A percentile compares a stretch with the other conserved stretches of the same genome.
Conservation (phyloP, 2,113 vertebrate genomes). For the Brachirus orientalis region DNA sequence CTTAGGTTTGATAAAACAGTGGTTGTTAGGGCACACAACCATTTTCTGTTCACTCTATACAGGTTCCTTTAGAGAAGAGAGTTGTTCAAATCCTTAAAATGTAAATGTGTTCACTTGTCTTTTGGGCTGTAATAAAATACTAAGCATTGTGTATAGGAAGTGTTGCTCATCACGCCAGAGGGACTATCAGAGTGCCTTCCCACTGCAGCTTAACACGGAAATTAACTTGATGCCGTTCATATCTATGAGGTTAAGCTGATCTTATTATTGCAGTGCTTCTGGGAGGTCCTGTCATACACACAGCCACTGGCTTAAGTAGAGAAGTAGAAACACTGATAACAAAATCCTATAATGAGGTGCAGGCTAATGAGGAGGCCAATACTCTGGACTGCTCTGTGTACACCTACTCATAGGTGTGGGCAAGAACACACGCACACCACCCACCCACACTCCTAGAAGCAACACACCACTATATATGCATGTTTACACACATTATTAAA, state of each 20-base stretch:
- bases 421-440: not conserved
- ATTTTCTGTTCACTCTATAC: no score
- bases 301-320: slow-evolving; percentile 26
- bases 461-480: not conserved
- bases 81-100: slow-evolving; percentile 16
- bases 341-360: slow-evolving; percentile 52
- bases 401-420: slow-evolving; percentile 24
- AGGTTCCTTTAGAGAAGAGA: not conserved
- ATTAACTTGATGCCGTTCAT: slow-evolving; percentile 36
- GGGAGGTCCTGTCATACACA: slow-evolving; percentile 31
- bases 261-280: slow-evolving; percentile 42
- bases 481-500: not conserved
- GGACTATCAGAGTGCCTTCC: slow-evolving; percentile 25
- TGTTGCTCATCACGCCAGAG: slow-evolving; percentile 17
- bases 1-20: slow-evolving; percentile 21
- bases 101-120: slow-evolving; percentile 14
- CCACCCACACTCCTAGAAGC: not conserved
- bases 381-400: slow-evolving; percentile 13
- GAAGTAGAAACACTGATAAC: slow-evolving; percentile 29
- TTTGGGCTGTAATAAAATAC: not conserved
- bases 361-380: slow-evolving; percentile 41
- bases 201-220: slow-evolving; percentile 29
- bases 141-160: slow-evolving; percentile 1
- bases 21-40: slow-evolving; percentile 1
- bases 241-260: slow-evolving; percentile 36